These are phyloP conservation scores for Bactericera cockerelli DNA, from an alignment of 1,140 invertebrate genomes.

Conservation along the genomic window DNA sequence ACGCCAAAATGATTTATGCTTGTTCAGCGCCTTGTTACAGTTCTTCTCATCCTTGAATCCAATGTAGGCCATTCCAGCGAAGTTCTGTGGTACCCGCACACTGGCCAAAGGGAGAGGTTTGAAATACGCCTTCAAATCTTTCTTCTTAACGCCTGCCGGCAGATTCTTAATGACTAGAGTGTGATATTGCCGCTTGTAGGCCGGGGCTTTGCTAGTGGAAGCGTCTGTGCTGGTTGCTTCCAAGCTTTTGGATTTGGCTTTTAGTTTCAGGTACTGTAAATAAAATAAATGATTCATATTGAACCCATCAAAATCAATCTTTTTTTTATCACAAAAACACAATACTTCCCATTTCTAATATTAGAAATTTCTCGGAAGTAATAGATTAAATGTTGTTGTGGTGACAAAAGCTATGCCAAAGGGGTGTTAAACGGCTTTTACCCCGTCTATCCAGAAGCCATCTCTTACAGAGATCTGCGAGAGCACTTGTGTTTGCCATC, in stretches of 20 bases:
- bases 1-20: slow-evolving; percentile 75
- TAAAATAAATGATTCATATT: no score
- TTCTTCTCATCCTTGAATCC: slow-evolving; percentile 73
- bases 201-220: slow-evolving; percentile 18
- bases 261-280: slow-evolving; percentile 26
- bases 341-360: no score
- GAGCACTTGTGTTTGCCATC: no score
- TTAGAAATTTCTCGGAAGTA: no score
- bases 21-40: slow-evolving; percentile 62
- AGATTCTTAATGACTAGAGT: slow-evolving; percentile 39
- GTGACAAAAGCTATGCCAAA: no score
- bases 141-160: slow-evolving; percentile 54
- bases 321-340: no score
- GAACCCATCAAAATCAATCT: no score
- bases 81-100: slow-evolving; percentile 58
- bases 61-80: slow-evolving; percentile 77
- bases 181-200: slow-evolving; percentile 16
- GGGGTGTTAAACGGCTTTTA: no score
- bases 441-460: no score
- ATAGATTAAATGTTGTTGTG: no score
- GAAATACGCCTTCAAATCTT: slow-evolving; percentile 71
- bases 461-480: no score
- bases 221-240: slow-evolving; percentile 20
- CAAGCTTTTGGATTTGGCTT: slow-evolving; percentile 23
- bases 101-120: slow-evolving; percentile 58